phyloP scores from a whole-genome alignment of 2,888 invertebrate species.

The Parnassius orleans region DNA sequence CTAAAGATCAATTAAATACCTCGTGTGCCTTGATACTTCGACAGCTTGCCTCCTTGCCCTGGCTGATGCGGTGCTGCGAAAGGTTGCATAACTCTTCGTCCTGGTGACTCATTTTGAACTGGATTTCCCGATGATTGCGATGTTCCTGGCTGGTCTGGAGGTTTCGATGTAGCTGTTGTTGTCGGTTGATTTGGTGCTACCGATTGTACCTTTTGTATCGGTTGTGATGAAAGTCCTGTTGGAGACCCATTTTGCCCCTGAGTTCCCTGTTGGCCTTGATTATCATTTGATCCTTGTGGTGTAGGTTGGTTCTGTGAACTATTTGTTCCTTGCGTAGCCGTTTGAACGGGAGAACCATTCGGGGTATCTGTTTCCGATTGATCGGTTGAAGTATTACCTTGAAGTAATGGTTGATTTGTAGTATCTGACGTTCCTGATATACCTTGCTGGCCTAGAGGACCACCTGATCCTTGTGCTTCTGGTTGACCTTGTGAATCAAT shows the following conservation, averaged over 20 bases:
- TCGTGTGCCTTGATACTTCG: conserved; percentile 22
- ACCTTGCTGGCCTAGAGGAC: too few relatives aligned
- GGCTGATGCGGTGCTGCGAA: background rate
- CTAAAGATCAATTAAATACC: conserved; percentile 1
- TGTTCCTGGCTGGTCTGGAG: background rate
- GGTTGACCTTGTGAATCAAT: too few relatives aligned
- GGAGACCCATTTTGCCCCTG: too few relatives aligned
- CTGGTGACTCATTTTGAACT: too few relatives aligned
- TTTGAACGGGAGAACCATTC: too few relatives aligned
- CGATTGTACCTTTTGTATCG: conserved; percentile 6
- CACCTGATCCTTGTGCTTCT: too few relatives aligned
- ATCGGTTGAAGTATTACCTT: too few relatives aligned
- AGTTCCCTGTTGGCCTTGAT: too few relatives aligned
- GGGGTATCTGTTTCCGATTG: too few relatives aligned
- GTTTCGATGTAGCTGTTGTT: background rate
- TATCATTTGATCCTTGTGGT: background rate
- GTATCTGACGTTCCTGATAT: too few relatives aligned
- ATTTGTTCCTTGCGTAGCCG: background rate
- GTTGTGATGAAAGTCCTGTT: conserved; percentile 2
- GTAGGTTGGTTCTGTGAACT: conserved; percentile 16
- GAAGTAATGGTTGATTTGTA: too few relatives aligned
- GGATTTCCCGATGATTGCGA: conserved; percentile 22
- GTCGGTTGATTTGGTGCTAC: background rate
- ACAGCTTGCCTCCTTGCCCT: conserved; percentile 21
- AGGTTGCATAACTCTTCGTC: too few relatives aligned